Percentiles rank a stretch among this genome's conserved stretches.
Conservation (phyloP, 2,797 vertebrate species). For the Gorsachius magnificus region DNA sequence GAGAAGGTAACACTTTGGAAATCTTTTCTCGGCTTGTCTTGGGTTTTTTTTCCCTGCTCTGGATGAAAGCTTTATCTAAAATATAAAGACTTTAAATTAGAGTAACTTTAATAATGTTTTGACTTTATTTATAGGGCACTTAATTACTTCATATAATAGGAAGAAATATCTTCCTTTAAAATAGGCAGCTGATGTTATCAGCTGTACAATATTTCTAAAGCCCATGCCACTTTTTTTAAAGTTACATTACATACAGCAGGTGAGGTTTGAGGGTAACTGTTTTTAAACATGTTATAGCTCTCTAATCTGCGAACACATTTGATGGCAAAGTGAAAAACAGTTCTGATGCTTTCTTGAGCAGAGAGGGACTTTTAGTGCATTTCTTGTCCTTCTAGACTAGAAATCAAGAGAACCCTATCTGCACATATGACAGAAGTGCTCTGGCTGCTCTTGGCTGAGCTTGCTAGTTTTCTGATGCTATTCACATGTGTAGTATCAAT, state of each 20-base stretch:
- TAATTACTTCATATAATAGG: not conserved
- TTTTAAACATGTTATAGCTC: not conserved
- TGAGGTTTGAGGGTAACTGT: not conserved
- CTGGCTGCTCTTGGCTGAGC: constrained; percentile 18
- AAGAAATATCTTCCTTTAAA: not conserved
- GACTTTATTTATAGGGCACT: constrained; percentile 34
- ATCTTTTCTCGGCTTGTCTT: constrained; percentile 73
- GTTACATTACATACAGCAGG: not conserved
- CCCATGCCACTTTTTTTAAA: rapidly evolving
- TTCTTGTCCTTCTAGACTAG: not conserved
- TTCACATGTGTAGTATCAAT: constrained; percentile 55
- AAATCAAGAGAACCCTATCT: constrained; percentile 4
- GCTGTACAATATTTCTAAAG: not conserved
- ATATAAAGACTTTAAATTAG: constrained; percentile 53
- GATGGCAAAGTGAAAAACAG: not conserved
- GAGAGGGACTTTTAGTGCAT: not conserved
- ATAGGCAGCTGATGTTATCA: not conserved
- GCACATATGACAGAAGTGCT: not conserved
- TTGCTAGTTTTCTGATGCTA: constrained; percentile 29
- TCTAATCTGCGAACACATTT: not conserved
- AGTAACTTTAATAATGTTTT: constrained; percentile 35
- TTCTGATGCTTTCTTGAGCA: not conserved
- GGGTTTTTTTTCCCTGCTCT: constrained; percentile 55
- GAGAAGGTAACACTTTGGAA: constrained; percentile 93
- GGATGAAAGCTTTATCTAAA: constrained; percentile 58